These are phyloP conservation scores for Vulpes ferrilata DNA, from an alignment of 2,113 vertebrate species.

Conservation along the genomic window DNA sequence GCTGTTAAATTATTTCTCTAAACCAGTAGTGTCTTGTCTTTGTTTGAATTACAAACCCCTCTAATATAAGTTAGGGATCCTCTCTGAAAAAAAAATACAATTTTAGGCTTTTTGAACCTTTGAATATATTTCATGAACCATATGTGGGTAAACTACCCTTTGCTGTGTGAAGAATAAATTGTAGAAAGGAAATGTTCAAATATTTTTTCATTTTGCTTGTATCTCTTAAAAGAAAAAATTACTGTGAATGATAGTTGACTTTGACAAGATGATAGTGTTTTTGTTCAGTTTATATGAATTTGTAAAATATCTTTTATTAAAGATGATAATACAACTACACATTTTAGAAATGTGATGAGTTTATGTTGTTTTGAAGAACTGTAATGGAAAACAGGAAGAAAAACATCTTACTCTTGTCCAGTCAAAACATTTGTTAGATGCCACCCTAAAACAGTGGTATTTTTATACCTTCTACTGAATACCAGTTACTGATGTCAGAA, in stretches of 20 bases:
- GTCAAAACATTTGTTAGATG: background rate
- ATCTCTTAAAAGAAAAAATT: conserved; percentile 21
- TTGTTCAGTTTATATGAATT: background rate
- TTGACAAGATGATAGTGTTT: background rate
- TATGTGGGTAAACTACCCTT: background rate
- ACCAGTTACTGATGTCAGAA: background rate
- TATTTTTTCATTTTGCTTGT: conserved; percentile 6
- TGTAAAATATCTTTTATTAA: conserved; percentile 3
- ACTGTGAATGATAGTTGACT: background rate
- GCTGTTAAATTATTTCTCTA: background rate
- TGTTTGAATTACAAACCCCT: background rate
- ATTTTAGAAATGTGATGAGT: background rate
- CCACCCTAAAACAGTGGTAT: background rate
- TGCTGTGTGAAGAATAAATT: background rate
- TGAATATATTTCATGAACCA: background rate
- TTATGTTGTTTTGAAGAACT: conserved; percentile 24
- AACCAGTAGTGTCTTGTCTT: background rate
- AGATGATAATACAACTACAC: background rate
- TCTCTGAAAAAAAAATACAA: background rate
- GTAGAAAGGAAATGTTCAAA: conserved; percentile 18
- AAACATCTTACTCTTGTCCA: conserved; percentile 1
- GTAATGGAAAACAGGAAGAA: background rate
- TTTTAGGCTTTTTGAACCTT: background rate
- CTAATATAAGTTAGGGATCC: background rate
- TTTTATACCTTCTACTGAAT: conserved; percentile 23